Base-by-base conservation (phyloP, 2,797 vertebrate species). In the Falco peregrinus region DNA sequence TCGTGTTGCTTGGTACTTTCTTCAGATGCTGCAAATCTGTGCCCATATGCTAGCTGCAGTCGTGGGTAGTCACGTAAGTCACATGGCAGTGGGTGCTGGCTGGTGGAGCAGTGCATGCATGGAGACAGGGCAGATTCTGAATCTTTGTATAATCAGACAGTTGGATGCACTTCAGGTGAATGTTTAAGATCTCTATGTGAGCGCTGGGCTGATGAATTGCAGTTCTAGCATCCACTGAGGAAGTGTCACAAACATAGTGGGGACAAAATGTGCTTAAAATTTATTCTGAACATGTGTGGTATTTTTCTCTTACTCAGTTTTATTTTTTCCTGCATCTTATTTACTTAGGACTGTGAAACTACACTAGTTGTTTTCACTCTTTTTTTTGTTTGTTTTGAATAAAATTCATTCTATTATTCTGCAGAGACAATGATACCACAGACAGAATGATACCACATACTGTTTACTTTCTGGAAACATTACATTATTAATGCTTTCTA, bases 191-290 rank as follows among this genome's bases (percentile, higher is more conserved):
- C 87, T 60, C 6, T 3, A 65, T 0, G 3, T 87, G 92, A 80
- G 60, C 68, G 16, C 71, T 80, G 47, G 90, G 71, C 81, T 95
- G 75, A 93, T 71, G 86, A 95, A 75, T 31, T 87, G 84, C 84
- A 74, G 77, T 26, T 94, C 75, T 26, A 75, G 78, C 53, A 29
- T 57, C 77, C 47, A 4, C 77, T 75, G 70, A 60, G 61, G 64
- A 87, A 94, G 61, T 71, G 61, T 51, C 64, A 51, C 64, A 53
- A 92, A 94, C 75, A 9, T 74, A 95, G 92, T 48, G 88, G 83
- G 91, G 93, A 68, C 86, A 65, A 74, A 83, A 93, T 94, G 85
- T 93, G 81, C 81, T 93, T 97, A 87, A 92, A 83, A 61, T 87
- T 83, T 89, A n/a, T 84, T 96, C 92, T 96, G 81, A 96, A 89